Percentiles rank a stretch among this genome's conserved stretches.
Conservation (phyloP, 2,797 vertebrate genomes). For the Enteromius unitaeniatus region DNA sequence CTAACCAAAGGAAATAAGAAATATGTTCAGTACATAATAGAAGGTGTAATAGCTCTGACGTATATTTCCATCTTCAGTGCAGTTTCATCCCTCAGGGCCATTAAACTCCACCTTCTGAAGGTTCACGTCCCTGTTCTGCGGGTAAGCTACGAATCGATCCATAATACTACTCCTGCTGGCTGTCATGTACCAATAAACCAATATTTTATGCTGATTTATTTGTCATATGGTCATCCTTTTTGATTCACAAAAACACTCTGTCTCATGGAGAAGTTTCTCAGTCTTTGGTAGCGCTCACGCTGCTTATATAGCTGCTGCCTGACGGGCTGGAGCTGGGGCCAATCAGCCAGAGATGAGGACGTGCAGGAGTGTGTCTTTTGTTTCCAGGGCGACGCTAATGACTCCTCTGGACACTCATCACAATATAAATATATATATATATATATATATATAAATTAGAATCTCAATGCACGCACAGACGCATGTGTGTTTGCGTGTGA, state of each 20-base stretch:
- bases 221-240: constrained; percentile 1
- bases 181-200: constrained; percentile 25
- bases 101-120: neutral
- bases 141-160: neutral
- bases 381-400: no score
- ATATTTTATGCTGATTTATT: constrained; percentile 28
- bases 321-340: no score
- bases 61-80: constrained; percentile 26
- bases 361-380: no score
- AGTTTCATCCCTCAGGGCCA: constrained; percentile 11
- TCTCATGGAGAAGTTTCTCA: no score
- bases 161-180: neutral
- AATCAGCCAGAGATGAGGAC: no score
- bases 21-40: constrained; percentile 27
- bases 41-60: constrained; percentile 12
- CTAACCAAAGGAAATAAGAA: constrained; percentile 30
- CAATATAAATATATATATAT: no score
- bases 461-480: no score
- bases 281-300: no score
- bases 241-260: neutral
- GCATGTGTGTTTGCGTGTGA: no score
- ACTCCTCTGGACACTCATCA: no score
- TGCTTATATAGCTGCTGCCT: no score
- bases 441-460: no score
- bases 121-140: neutral